phyloP scores from a whole-genome alignment of 2,888 invertebrate species.

The Acanthosoma haemorrhoidale region DNA sequence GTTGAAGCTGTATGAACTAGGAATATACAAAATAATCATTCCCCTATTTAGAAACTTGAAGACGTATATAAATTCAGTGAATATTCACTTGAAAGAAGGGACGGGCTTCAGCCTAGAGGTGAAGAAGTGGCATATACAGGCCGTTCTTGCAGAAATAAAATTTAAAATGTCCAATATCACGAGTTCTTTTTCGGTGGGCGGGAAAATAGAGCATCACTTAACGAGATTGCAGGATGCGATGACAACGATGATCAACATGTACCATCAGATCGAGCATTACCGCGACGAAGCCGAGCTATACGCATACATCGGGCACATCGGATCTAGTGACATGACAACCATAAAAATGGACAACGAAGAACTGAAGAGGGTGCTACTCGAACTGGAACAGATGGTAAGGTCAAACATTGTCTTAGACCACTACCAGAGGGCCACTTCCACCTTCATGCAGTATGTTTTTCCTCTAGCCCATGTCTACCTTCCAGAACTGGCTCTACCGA shows the following conservation, averaged over 20 bases:
- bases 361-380: neutral
- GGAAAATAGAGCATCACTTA: neutral
- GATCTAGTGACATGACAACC: neutral
- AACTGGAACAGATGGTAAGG: neutral
- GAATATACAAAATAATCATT: neutral
- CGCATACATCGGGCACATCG: neutral
- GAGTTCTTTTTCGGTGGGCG: neutral
- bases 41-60: neutral
- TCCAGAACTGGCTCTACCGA: neutral
- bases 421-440: neutral
- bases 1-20: neutral
- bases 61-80: neutral
- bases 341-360: neutral
- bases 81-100: neutral
- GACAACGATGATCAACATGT: neutral
- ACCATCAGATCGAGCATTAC: neutral
- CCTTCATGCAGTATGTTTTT: constrained; percentile 10
- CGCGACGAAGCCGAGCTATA: neutral
- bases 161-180: neutral
- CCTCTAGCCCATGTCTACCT: constrained; percentile 15
- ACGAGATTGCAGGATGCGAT: neutral
- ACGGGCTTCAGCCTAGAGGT: neutral
- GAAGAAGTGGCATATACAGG: neutral
- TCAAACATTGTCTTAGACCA: neutral
- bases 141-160: neutral